Percentiles rank a stretch among this genome's conserved stretches.
Evolutionary conservation across 2,888 invertebrate species (phyloP).

Genomic region (Phengaris alcon): DNA sequence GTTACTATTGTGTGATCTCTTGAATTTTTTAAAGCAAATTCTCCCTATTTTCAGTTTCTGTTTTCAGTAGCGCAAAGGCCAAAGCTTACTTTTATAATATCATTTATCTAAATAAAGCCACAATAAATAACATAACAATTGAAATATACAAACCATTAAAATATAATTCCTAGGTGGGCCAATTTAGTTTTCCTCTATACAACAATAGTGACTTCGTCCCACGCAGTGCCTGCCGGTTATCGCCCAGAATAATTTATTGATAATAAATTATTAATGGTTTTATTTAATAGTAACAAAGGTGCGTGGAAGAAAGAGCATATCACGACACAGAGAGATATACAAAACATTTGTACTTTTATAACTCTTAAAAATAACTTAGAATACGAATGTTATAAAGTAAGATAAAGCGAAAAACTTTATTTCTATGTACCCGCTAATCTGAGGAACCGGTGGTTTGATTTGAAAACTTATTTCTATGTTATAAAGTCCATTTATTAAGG

Average conservation of each 20-base stretch:
- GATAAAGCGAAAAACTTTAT: no score
- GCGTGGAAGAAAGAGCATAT: background rate
- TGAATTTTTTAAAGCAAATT: no score
- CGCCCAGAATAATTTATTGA: slow-evolving; percentile 10
- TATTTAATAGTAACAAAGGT: background rate
- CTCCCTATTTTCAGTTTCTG: no score
- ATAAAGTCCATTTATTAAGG: no score
- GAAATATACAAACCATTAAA: slow-evolving; percentile 1
- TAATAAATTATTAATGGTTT: slow-evolving; percentile 23
- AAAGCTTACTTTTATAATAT: no score
- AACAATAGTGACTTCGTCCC: slow-evolving; percentile 2
- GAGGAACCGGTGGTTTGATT: no score
- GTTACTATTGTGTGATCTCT: no score
- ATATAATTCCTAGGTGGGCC: slow-evolving; percentile 17
- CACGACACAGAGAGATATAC: no score
- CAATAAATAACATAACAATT: background rate
- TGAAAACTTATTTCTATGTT: no score
- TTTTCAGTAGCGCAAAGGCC: no score
- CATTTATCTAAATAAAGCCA: no score
- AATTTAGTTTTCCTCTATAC: background rate
- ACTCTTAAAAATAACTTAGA: background rate
- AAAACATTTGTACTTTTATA: background rate
- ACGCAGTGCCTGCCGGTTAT: slow-evolving; percentile 15
- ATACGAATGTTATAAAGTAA: background rate
- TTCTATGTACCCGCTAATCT: no score